A percentile compares a stretch with the other conserved stretches of the same genome.
These are phyloP conservation scores for Ophiothrix spiculata DNA, from an alignment of 35 echinoderm and acorn worm species.

Conservation along the genomic window DNA sequence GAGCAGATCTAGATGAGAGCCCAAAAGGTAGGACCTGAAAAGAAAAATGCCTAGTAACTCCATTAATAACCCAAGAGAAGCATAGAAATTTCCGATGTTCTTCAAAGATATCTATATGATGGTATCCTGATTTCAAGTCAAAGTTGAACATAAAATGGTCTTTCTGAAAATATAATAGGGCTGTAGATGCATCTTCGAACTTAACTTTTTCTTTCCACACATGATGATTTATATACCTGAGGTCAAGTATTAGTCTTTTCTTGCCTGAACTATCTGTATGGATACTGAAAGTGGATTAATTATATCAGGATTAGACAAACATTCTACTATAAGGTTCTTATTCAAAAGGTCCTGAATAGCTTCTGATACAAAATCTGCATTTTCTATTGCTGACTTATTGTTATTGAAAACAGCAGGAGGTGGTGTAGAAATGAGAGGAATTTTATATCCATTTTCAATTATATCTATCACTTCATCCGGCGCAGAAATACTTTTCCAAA, in stretches of 20 bases:
- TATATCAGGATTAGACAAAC: not conserved
- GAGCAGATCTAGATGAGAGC: not conserved
- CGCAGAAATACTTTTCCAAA: no score
- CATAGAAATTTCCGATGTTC: constrained; percentile 15
- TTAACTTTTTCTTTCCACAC: not conserved
- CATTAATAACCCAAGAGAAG: constrained; percentile 24
- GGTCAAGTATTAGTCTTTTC: not conserved
- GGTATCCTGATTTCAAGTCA: constrained; percentile 30
- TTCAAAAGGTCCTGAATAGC: not conserved
- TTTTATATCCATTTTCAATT: no score
- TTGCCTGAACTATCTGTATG: not conserved
- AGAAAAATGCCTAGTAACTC: not conserved
- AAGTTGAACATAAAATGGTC: not conserved
- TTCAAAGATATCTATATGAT: constrained; percentile 20
- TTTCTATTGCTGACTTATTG: not conserved
- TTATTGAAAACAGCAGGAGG: not conserved
- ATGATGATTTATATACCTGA: not conserved
- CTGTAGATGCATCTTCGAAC: not conserved
- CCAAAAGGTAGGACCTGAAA: constrained; percentile 35
- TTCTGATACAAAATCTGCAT: not conserved
- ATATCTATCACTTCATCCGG: no score
- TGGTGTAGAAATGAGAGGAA: no score
- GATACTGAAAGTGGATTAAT: not conserved
- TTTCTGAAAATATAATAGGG: constrained; percentile 10
- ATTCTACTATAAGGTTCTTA: not conserved